Percentiles rank a stretch among this genome's conserved stretches.
phyloP scores from a whole-genome alignment of 1,140 invertebrate species.

The Medauroidea extradentata region DNA sequence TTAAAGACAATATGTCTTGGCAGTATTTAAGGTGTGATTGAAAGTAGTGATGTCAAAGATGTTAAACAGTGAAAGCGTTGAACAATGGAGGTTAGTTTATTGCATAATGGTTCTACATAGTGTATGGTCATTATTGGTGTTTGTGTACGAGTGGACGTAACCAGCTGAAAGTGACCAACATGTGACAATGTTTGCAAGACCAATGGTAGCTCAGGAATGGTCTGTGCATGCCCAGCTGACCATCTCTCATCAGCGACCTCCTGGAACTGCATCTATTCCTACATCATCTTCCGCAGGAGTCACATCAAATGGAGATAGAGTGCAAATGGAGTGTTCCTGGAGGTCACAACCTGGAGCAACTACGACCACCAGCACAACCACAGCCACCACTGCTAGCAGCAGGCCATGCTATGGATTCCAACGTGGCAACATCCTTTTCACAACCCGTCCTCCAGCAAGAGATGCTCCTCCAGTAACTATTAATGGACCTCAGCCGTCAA shows the following conservation, averaged over 20 bases:
- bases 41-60: no score
- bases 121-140: no score
- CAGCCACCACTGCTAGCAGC: not conserved
- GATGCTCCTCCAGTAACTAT: not conserved
- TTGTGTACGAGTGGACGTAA: no score
- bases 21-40: no score
- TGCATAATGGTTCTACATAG: no score
- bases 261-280: not conserved
- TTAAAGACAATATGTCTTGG: no score
- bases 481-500: not conserved
- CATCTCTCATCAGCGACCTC: slow-evolving; percentile 18
- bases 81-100: no score
- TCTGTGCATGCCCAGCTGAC: slow-evolving; percentile 57
- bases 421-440: slow-evolving; percentile 51
- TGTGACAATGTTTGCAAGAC: not conserved
- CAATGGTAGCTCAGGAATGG: slow-evolving; percentile 46
- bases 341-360: slow-evolving; percentile 27
- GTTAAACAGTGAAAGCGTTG: no score
- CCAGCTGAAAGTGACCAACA: not conserved
- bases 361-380: slow-evolving; percentile 9
- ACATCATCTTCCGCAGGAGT: not conserved
- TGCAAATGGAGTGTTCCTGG: slow-evolving; percentile 51
- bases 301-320: slow-evolving; percentile 9
- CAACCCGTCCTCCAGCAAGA: slow-evolving; percentile 43
- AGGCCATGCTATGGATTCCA: slow-evolving; percentile 43